These are phyloP conservation scores for Heterodera schachtii DNA, from an alignment of 1,140 invertebrate genomes.

Conservation along the genomic window DNA sequence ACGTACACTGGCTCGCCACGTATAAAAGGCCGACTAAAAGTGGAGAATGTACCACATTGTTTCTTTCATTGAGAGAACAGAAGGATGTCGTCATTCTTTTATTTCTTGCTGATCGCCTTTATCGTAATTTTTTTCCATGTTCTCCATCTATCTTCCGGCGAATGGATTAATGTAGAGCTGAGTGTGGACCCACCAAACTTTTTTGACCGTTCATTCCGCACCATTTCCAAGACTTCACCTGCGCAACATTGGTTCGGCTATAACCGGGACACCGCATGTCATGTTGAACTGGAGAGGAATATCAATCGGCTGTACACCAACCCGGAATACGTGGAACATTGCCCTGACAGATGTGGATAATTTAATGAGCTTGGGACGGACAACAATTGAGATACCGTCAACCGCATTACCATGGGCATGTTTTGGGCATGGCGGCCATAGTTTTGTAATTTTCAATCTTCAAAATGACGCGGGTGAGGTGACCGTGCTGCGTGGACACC, in stretches of 20 bases:
- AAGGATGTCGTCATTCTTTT: no score
- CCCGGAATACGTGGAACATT: background rate
- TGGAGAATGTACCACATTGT: no score
- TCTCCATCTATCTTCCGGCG: no score
- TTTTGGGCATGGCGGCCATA: background rate
- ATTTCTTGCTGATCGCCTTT: no score
- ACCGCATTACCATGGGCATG: background rate
- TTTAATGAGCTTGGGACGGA: background rate
- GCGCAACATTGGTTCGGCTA: background rate
- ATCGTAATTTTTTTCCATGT: no score
- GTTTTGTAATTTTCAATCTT: background rate
- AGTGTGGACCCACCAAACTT: background rate
- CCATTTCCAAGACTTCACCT: background rate
- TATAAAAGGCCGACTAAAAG: no score
- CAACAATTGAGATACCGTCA: no score
- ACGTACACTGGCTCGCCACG: background rate
- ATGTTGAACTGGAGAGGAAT: background rate
- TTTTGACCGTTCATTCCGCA: background rate
- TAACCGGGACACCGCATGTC: background rate
- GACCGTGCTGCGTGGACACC: background rate
- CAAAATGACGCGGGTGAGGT: background rate
- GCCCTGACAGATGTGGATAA: background rate
- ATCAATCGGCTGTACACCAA: background rate
- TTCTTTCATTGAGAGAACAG: no score
- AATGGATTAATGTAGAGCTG: no score